A percentile compares a stretch with the other conserved stretches of the same genome.
These are phyloP conservation scores for Venusia cambrica DNA, from an alignment of 2,888 invertebrate species.

Conservation along the genomic window DNA sequence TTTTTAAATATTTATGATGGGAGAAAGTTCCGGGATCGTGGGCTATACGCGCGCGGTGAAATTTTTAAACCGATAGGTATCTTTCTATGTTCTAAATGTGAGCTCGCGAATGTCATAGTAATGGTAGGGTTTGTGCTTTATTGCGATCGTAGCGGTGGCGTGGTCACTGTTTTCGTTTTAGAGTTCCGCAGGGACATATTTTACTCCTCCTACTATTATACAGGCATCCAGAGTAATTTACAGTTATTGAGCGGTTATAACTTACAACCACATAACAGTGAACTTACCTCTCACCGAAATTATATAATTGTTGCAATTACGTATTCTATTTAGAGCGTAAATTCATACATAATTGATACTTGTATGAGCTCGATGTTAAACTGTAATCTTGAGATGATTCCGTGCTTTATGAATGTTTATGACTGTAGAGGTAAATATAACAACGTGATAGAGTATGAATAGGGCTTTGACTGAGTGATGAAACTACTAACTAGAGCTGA, in stretches of 20 bases:
- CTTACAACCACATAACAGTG: conserved; percentile 26
- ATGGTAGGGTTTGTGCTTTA: conserved; percentile 30
- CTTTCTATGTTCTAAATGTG: conserved; percentile 34
- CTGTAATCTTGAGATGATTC: conserved; percentile 40
- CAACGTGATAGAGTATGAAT: conserved; percentile 11
- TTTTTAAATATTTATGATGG: conserved; percentile 42
- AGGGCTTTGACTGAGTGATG: conserved; percentile 1
- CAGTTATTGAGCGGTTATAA: conserved; percentile 26
- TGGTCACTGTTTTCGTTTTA: conserved; percentile 23
- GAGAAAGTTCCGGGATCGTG: conserved; percentile 54
- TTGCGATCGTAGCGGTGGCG: conserved; percentile 28
- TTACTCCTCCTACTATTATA: conserved; percentile 25
- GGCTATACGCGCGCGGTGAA: conserved; percentile 41
- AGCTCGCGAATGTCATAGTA: conserved; percentile 37
- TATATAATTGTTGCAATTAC: conserved; percentile 51
- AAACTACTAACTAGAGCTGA: no score
- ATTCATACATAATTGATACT: conserved; percentile 49
- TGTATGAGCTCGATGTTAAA: conserved; percentile 39
- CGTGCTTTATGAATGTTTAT: conserved; percentile 26
- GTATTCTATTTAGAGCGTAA: conserved; percentile 55
- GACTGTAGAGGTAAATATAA: conserved; percentile 13
- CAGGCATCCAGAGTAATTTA: conserved; percentile 24
- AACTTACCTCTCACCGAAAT: conserved; percentile 43
- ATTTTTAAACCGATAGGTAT: conserved; percentile 38
- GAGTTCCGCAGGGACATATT: conserved; percentile 26